A percentile compares a stretch with the other conserved stretches of the same genome.
Evolutionary conservation across 2,797 vertebrate species (phyloP).

Genomic region (Anableps anableps): DNA sequence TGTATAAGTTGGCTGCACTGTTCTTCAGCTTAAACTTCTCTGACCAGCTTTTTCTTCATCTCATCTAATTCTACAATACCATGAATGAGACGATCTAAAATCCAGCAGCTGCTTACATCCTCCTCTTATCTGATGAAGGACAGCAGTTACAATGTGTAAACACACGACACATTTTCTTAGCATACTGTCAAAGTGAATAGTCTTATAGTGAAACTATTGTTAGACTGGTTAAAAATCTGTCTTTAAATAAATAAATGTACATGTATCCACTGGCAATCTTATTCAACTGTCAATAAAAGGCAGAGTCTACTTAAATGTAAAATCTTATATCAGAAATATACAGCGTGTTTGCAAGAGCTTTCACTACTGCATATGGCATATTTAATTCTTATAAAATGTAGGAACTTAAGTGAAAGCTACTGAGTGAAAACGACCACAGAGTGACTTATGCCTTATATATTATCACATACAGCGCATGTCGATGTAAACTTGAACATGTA

Average conservation of each 20-base stretch:
- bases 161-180: slow-evolving; percentile 25
- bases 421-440: slow-evolving; percentile 36
- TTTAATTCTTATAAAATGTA: slow-evolving; percentile 39
- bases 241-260: slow-evolving; percentile 43
- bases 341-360: slow-evolving; percentile 31
- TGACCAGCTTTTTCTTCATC: neutral
- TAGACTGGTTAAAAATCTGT: slow-evolving; percentile 34
- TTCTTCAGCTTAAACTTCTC: neutral
- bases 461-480: slow-evolving; percentile 37
- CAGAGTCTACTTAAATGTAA: slow-evolving; percentile 42
- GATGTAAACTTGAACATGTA: slow-evolving; percentile 40
- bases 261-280: slow-evolving; percentile 36
- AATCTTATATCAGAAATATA: slow-evolving; percentile 57
- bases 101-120: neutral
- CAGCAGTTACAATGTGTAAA: slow-evolving; percentile 32
- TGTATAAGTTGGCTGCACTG: neutral
- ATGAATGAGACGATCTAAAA: neutral
- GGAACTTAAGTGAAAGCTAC: slow-evolving; percentile 44
- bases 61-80: slow-evolving; percentile 4
- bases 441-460: slow-evolving; percentile 25
- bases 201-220: slow-evolving; percentile 34
- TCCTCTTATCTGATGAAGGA: slow-evolving; percentile 25
- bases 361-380: slow-evolving; percentile 43
- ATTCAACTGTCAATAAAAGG: slow-evolving; percentile 36
- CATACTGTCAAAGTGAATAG: slow-evolving; percentile 18